Evolutionary conservation across 2,888 invertebrate genomes (phyloP).

Genomic region (Parelbella ahira): DNA sequence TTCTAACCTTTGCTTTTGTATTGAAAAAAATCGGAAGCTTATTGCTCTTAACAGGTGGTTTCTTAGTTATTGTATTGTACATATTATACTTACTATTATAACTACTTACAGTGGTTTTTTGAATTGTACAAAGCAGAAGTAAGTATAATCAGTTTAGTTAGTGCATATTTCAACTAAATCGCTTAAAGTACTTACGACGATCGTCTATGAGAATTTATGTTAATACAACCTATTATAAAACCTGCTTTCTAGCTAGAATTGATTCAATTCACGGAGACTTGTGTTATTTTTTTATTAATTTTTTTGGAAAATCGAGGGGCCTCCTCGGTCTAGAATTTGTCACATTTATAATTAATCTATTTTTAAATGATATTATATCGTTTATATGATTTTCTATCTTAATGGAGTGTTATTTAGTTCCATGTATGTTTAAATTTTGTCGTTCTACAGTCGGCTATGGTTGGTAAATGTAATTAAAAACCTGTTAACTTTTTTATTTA

Average conservation of each 20-base stretch:
- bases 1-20: background rate
- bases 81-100: too few relatives aligned
- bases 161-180: slow-evolving; percentile 7
- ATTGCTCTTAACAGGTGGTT: too few relatives aligned
- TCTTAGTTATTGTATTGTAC: too few relatives aligned
- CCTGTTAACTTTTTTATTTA: slow-evolving; percentile 4
- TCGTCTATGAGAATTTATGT: slow-evolving; percentile 27
- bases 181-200: slow-evolving; percentile 10
- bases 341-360: background rate
- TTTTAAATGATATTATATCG: too few relatives aligned
- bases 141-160: too few relatives aligned
- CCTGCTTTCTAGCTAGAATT: slow-evolving; percentile 26
- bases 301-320: slow-evolving; percentile 1
- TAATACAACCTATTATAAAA: slow-evolving; percentile 32
- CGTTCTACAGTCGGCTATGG: too few relatives aligned
- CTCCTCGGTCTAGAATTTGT: slow-evolving; percentile 2
- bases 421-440: too few relatives aligned
- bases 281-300: background rate
- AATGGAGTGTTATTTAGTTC: slow-evolving; percentile 7
- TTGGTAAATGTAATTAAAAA: slow-evolving; percentile 15
- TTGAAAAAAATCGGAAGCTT: too few relatives aligned
- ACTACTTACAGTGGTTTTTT: too few relatives aligned
- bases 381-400: too few relatives aligned
- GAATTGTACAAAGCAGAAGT: too few relatives aligned
- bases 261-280: slow-evolving; percentile 10